A percentile compares a stretch with the other conserved stretches of the same genome.
These are phyloP conservation scores for Hybos culiciformis DNA, from an alignment of 2,888 invertebrate species.

Conservation along the genomic window DNA sequence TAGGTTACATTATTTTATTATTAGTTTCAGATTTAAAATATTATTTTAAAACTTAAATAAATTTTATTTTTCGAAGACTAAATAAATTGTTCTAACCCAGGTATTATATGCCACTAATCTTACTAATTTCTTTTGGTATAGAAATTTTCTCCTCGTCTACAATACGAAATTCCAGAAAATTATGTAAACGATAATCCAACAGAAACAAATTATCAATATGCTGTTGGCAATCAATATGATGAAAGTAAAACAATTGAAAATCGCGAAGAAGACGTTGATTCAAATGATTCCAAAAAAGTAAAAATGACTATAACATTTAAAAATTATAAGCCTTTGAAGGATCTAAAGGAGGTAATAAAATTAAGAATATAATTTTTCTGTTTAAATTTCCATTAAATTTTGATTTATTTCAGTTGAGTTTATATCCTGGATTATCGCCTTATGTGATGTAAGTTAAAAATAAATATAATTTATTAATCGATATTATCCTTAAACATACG, in stretches of 20 bases:
- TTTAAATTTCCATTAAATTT: neutral
- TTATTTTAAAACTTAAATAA: too few relatives aligned
- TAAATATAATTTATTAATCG: neutral
- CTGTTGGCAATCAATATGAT: neutral
- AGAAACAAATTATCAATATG: too few relatives aligned
- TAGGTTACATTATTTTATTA: too few relatives aligned
- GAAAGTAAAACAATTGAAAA: too few relatives aligned
- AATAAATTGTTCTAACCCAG: too few relatives aligned
- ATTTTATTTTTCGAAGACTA: too few relatives aligned
- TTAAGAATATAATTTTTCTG: neutral
- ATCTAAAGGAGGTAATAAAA: conserved; percentile 9
- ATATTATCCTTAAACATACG: neutral
- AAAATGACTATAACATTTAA: conserved; percentile 4
- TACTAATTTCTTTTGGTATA: too few relatives aligned
- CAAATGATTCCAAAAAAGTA: neutral
- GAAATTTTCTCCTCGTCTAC: neutral
- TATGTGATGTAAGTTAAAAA: conserved; percentile 11
- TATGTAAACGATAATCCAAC: too few relatives aligned
- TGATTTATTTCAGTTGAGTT: conserved; percentile 9
- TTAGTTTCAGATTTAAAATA: too few relatives aligned
- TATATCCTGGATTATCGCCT: conserved; percentile 10
- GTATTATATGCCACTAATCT: too few relatives aligned
- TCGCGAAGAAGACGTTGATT: too few relatives aligned
- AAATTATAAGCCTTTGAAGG: conserved; percentile 11
- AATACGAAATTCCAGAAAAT: neutral